Evolutionary conservation across 2,888 invertebrate genomes (phyloP), one percentile per base, ranked within the genome.

Genomic region (Cylloceria caligata): DNA sequence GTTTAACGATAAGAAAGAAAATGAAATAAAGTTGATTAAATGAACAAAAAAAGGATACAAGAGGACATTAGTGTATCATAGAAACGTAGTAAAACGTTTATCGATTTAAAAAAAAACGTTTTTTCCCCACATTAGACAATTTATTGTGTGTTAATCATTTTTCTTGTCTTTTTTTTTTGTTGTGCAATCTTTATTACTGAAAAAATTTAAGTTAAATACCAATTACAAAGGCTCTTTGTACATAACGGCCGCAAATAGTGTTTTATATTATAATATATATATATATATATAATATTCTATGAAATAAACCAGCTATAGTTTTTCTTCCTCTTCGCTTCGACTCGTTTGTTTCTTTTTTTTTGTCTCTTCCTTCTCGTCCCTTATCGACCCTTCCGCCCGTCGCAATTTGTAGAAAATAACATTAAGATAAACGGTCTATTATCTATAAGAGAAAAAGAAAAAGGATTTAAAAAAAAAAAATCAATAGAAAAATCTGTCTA

Each of bases 201-300:
- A 81, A 85, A 89, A 85, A 91, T 90, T 90, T 90, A 91, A 90
- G 90, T 91, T 92, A 91, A 92, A 92, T 92, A 92, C 89, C 88
- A 91, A 88, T 91, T 92, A 91, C 92, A 92, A 92, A 92, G 91
- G 91, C 90, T 92, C 91, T 92, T 92, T 92, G 91, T 92, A 92
- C 92, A 92, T 91, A 92, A 92, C 89, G 88, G 91, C 88, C 89
- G 90, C 90, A 89, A 85, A 91, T 89, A 91, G 88, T 88, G 87
- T 92, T 90, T 91, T 91, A 90, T 91, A 91, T 92, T 88, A 88
- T 86, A 87, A 88, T 88, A 89, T 88, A 88, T 88, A 89, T 89
- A 88, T 86, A 88, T 88, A 89, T 88, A 88, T 88, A 89, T 89
- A 88, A 87, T 90, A 90, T 89, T 91, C 86, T 91, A 91, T 90